Evolutionary conservation across 2,797 vertebrate species (phyloP), one percentile per base, ranked within the genome.

Genomic region (Discoglossus pictus): DNA sequence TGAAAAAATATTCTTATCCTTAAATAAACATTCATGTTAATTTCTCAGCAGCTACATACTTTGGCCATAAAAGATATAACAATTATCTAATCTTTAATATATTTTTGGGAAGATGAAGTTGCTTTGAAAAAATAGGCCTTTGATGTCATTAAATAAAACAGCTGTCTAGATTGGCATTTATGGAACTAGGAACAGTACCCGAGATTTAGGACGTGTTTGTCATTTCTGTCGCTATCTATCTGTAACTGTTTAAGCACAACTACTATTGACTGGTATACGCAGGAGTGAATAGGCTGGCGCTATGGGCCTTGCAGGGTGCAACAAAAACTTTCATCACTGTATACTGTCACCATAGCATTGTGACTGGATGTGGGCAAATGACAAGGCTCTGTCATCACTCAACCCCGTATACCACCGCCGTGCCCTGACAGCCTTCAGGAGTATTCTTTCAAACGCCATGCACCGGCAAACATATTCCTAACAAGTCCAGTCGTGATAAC

Each of bases 321-420:
- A 44, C 46, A 2, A 68, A 66, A 79, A 78, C 72, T 68, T 77
- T 76, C 66, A 42, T 77, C 12, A 0, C 59, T 0, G 1, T 47
- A 17, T 16, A 42, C 21, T 63, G 78, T 86, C 80, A 75, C 79
- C 79, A 79, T 77, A 79, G 80, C 60, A 66, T 82, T 74, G 69
- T 72, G 69, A 72, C 55, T 55, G 65, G 73, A 76, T 27, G 63
- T 0, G 0, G 75, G 61, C 46, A 63, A 80, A 76, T 36, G 71
- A 74, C 76, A 79, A 62, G 73, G 46, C 55, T 77, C 78, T 76
- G 78, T 76, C 76, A 73, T 74, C 75, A 61, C 73, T 79, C 75
- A 62, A 60, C 59, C 72, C 73, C 4, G 25, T 44, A 54, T 64
- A 56, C 51, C 62, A 55, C 7, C 54, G 39, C 25, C 31, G 31